Conservation (phyloP, 1,140 invertebrate species). For the Drosophila virilis region DNA sequence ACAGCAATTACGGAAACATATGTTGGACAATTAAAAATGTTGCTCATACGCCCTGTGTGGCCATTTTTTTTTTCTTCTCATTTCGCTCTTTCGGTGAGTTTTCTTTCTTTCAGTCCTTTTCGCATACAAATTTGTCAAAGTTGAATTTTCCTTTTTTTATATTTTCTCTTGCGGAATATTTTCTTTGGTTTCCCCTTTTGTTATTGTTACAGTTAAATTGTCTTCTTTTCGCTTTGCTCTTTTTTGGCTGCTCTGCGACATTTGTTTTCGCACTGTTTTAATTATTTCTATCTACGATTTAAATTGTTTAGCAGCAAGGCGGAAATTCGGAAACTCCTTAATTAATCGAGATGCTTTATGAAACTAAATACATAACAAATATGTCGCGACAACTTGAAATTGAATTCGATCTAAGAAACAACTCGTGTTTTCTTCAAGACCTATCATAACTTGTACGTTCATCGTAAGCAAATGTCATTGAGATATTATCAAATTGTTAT, state of each 20-base stretch:
- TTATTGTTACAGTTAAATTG: conserved; percentile 44
- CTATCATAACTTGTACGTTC: no score
- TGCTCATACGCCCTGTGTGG: conserved; percentile 71
- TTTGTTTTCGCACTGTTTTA: conserved; percentile 61
- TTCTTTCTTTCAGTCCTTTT: conserved; percentile 19
- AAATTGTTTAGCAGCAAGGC: conserved; percentile 3
- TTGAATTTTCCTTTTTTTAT: conserved; percentile 20
- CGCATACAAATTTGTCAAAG: conserved; percentile 44
- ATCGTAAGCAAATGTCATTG: background rate
- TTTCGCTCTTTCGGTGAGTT: conserved; percentile 5
- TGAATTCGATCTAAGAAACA: no score
- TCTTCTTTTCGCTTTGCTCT: conserved; percentile 29
- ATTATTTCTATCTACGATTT: conserved; percentile 24
- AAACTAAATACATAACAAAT: no score
- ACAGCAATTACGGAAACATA: conserved; percentile 71
- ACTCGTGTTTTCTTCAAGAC: no score
- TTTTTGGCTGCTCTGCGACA: conserved; percentile 17
- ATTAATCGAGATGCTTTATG: conserved; percentile 6
- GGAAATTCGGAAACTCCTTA: background rate
- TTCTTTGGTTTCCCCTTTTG: conserved; percentile 20
- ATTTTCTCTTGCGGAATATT: conserved; percentile 13
- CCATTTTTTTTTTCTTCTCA: conserved; percentile 33
- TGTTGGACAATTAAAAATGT: conserved; percentile 73
- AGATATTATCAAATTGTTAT: background rate
- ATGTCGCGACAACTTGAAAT: no score